These are phyloP conservation scores for Tipula unca DNA, from an alignment of 2,888 invertebrate species.

Conservation along the genomic window DNA sequence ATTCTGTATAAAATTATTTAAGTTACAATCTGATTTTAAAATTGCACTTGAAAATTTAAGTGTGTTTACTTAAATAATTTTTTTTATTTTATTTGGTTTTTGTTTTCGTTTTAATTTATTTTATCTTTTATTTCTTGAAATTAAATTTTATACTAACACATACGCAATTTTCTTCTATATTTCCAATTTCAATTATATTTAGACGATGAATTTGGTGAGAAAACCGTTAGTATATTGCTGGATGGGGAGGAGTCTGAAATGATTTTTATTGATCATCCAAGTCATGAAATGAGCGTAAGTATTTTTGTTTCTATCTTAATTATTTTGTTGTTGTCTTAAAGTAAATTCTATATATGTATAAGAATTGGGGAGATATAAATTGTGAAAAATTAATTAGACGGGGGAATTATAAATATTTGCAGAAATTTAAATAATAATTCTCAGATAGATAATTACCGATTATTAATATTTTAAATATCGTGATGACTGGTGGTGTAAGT, in stretches of 20 bases:
- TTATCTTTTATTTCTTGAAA: background rate
- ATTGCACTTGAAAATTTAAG: background rate
- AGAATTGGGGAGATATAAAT: background rate
- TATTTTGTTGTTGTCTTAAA: background rate
- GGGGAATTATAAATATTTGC: background rate
- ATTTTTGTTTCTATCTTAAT: background rate
- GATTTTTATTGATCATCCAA: constrained; percentile 83
- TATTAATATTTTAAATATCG: background rate
- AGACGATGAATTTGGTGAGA: constrained; percentile 90
- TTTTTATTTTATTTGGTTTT: background rate
- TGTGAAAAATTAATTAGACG: background rate
- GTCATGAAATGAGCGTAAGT: constrained; percentile 85
- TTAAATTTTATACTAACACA: constrained; percentile 14
- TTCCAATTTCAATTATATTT: constrained; percentile 39
- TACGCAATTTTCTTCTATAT: constrained; percentile 30
- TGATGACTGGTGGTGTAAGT: too few species aligned
- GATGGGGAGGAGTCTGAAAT: constrained; percentile 86
- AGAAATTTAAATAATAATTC: background rate
- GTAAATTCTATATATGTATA: background rate
- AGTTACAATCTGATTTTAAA: background rate
- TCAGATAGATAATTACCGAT: background rate
- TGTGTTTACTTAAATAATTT: background rate
- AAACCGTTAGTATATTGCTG: constrained; percentile 79
- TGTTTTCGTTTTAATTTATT: background rate
- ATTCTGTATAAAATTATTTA: background rate